A percentile compares a stretch with the other conserved stretches of the same genome.
These are phyloP conservation scores for Sebastes dallii DNA, from an alignment of 2,797 vertebrate species.

Conservation along the genomic window DNA sequence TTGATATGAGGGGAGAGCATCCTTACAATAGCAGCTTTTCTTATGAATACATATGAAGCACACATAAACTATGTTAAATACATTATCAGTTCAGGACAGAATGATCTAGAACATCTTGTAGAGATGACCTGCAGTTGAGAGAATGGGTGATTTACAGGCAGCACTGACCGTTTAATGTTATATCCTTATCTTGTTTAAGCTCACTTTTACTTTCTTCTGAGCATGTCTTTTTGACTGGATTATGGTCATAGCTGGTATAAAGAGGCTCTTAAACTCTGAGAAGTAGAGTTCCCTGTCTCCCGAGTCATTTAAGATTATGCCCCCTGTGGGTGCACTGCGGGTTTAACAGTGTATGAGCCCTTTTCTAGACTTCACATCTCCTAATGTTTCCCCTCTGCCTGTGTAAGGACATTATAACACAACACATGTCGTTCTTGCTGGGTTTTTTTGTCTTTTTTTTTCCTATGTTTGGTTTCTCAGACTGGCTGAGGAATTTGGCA, in stretches of 20 bases:
- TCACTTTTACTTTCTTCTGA: slow-evolving; percentile 26
- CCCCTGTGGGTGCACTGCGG: slow-evolving; percentile 56
- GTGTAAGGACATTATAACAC: slow-evolving; percentile 5
- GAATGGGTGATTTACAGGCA: slow-evolving; percentile 16
- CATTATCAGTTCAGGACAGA: neutral
- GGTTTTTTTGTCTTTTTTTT: neutral
- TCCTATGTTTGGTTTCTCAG: neutral
- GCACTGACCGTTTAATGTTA: slow-evolving; percentile 11
- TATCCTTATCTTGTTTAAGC: slow-evolving; percentile 27
- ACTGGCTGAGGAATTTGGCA: neutral
- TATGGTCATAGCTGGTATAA: slow-evolving; percentile 40
- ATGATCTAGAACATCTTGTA: slow-evolving; percentile 19
- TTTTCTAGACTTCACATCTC: slow-evolving; percentile 29
- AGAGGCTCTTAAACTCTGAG: slow-evolving; percentile 42
- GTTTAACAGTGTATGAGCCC: slow-evolving; percentile 39
- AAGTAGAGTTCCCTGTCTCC: slow-evolving; percentile 36
- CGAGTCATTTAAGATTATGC: slow-evolving; percentile 61
- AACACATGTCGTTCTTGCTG: neutral
- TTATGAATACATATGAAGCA: slow-evolving; percentile 9
- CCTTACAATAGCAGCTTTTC: neutral
- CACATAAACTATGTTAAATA: neutral
- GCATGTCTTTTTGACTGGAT: slow-evolving; percentile 38
- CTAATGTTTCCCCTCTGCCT: slow-evolving; percentile 11
- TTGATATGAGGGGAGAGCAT: neutral
- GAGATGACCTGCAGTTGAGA: slow-evolving; percentile 21